Evolutionary conservation across 64 coral and sea anemone genomes (phyloP).

Genomic region (Stichodactyla helianthus): DNA sequence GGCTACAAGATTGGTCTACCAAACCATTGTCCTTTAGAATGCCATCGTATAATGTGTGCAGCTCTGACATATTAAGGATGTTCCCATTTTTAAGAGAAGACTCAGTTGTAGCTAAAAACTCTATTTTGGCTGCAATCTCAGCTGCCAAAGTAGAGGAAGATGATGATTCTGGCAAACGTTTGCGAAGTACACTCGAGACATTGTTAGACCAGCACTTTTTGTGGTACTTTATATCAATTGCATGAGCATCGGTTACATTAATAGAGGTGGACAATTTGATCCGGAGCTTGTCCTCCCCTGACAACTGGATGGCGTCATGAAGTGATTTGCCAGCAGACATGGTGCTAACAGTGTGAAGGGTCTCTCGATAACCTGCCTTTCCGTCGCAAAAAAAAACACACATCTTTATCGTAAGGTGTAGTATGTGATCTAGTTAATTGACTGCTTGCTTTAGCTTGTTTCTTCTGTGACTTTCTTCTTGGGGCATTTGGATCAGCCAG

Average conservation of each 20-base stretch:
- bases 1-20: neutral
- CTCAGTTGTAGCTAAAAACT: constrained; percentile 24
- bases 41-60: constrained; percentile 11
- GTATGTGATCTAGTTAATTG: constrained; percentile 36
- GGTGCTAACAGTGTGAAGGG: constrained; percentile 22
- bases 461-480: neutral
- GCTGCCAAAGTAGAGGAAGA: neutral
- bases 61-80: constrained; percentile 12
- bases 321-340: constrained; percentile 42
- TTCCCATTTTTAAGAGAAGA: constrained; percentile 14
- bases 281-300: constrained; percentile 20
- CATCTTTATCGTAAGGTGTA: constrained; percentile 31
- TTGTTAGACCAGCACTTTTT: constrained; percentile 19
- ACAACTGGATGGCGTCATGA: constrained; percentile 5
- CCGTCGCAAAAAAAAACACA: constrained; percentile 36
- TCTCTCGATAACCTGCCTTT: constrained; percentile 14
- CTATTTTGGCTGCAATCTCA: constrained; percentile 33
- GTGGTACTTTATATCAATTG: constrained; percentile 11
- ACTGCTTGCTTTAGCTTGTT: neutral
- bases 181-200: constrained; percentile 3
- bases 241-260: neutral
- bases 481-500: neutral
- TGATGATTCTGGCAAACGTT: neutral
- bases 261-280: constrained; percentile 40
- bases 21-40: constrained; percentile 17